phyloP scores from a whole-genome alignment of 1,140 invertebrate species.

The Hycleus cichorii region DNA sequence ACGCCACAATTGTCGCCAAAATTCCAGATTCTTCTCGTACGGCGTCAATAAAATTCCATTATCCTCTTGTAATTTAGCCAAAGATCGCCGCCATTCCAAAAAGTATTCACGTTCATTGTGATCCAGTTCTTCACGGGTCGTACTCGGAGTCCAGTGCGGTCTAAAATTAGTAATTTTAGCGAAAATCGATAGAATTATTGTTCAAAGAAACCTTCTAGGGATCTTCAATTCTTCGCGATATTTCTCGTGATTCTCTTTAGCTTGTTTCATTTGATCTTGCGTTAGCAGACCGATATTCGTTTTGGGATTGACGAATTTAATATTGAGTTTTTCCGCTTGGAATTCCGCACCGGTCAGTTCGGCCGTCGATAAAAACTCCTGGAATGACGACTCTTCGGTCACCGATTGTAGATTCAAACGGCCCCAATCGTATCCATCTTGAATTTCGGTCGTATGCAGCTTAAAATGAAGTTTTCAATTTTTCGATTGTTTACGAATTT shows the following conservation, averaged over 20 bases:
- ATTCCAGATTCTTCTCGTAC: conserved; percentile 96
- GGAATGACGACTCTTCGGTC: conserved; percentile 90
- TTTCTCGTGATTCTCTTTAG: conserved; percentile 56
- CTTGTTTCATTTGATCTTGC: conserved; percentile 52
- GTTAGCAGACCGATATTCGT: conserved; percentile 54
- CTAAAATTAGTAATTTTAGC: conserved; percentile 43
- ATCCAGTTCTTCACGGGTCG: conserved; percentile 70
- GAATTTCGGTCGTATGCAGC: conserved; percentile 80
- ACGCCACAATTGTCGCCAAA: conserved; percentile 98
- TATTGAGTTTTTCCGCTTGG: conserved; percentile 81
- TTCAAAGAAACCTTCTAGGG: conserved; percentile 54
- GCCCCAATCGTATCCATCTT: conserved; percentile 87
- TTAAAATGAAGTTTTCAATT: conserved; percentile 41
- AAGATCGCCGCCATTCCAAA: conserved; percentile 76
- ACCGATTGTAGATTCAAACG: conserved; percentile 86
- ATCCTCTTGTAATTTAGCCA: conserved; percentile 73
- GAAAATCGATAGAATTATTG: neutral
- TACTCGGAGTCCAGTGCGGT: conserved; percentile 72
- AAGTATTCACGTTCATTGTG: conserved; percentile 72
- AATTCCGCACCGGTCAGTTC: conserved; percentile 92
- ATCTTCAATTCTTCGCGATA: conserved; percentile 64
- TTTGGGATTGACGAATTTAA: conserved; percentile 65
- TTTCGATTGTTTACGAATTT: conserved; percentile 2
- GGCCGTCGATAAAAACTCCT: conserved; percentile 92
- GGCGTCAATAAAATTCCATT: conserved; percentile 84